These are phyloP conservation scores for Selenia dentaria DNA, from an alignment of 2,888 invertebrate species.

Conservation along the genomic window DNA sequence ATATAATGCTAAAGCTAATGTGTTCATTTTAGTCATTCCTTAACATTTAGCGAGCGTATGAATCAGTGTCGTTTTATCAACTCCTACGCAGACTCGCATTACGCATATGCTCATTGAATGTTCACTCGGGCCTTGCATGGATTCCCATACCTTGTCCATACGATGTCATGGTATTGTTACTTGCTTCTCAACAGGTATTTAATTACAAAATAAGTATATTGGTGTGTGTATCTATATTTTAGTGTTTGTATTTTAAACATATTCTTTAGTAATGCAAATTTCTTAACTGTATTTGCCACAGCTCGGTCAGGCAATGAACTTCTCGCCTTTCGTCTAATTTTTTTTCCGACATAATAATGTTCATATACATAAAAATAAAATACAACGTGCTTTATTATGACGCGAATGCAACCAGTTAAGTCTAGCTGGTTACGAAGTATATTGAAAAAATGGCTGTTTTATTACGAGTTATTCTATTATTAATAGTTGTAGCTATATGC, in stretches of 20 bases:
- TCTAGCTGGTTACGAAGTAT: slow-evolving; percentile 11
- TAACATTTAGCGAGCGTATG: slow-evolving; percentile 21
- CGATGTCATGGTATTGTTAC: slow-evolving; percentile 1
- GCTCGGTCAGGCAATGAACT: slow-evolving; percentile 5
- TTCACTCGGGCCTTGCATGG: slow-evolving; percentile 10
- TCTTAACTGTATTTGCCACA: not conserved
- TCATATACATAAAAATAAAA: too few species aligned
- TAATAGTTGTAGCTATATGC: slow-evolving; percentile 1
- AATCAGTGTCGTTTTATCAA: slow-evolving; percentile 36
- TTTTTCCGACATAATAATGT: too few species aligned
- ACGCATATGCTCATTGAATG: slow-evolving; percentile 45
- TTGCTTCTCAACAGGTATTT: not conserved
- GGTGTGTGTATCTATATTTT: not conserved
- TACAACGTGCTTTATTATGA: too few species aligned
- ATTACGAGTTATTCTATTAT: not conserved
- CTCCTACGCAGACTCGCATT: slow-evolving; percentile 51
- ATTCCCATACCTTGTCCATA: slow-evolving; percentile 33
- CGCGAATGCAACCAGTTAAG: not conserved
- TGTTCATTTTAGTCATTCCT: slow-evolving; percentile 15
- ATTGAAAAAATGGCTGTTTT: slow-evolving; percentile 1
- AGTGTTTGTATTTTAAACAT: not conserved
- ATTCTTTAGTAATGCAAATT: not conserved
- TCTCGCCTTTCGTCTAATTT: not conserved
- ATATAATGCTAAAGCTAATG: slow-evolving; percentile 2
- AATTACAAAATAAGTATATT: not conserved